These are phyloP conservation scores for Leptinotarsa juncta DNA, from an alignment of 2,888 invertebrate species.

Conservation along the genomic window DNA sequence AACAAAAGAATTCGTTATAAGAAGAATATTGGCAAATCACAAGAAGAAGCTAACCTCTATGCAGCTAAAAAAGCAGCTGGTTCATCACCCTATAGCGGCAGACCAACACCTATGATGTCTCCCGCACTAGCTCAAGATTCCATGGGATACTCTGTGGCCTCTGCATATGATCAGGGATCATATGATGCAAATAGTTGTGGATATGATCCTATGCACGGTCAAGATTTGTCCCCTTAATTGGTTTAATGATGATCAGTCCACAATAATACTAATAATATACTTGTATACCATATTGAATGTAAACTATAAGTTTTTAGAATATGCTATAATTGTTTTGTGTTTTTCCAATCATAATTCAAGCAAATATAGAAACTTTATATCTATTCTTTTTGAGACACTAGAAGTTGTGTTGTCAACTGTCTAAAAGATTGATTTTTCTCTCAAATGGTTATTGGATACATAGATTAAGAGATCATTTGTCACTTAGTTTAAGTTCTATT, in stretches of 20 bases:
- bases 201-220: slow-evolving; percentile 89
- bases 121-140: slow-evolving; percentile 93
- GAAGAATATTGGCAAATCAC: slow-evolving; percentile 70
- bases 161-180: slow-evolving; percentile 90
- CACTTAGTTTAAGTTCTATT: background rate
- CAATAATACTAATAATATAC: slow-evolving; percentile 24
- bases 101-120: slow-evolving; percentile 95
- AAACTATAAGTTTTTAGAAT: slow-evolving; percentile 35
- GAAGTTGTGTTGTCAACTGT: background rate
- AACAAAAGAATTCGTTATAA: slow-evolving; percentile 33
- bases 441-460: background rate
- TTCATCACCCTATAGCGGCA: slow-evolving; percentile 80
- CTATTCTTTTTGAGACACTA: background rate
- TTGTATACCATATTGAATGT: slow-evolving; percentile 35
- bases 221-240: slow-evolving; percentile 77
- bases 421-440: background rate
- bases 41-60: slow-evolving; percentile 98
- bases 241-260: slow-evolving; percentile 30
- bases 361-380: background rate
- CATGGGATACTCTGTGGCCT: slow-evolving; percentile 93
- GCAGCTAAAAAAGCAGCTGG: slow-evolving; percentile 98
- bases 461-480: background rate
- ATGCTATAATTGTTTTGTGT: slow-evolving; percentile 34
- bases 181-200: slow-evolving; percentile 92
- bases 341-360: background rate